Evolutionary conservation across 2,888 invertebrate species (phyloP), one percentile per base, ranked within the genome.

Genomic region (Sarcophaga carnaria): DNA sequence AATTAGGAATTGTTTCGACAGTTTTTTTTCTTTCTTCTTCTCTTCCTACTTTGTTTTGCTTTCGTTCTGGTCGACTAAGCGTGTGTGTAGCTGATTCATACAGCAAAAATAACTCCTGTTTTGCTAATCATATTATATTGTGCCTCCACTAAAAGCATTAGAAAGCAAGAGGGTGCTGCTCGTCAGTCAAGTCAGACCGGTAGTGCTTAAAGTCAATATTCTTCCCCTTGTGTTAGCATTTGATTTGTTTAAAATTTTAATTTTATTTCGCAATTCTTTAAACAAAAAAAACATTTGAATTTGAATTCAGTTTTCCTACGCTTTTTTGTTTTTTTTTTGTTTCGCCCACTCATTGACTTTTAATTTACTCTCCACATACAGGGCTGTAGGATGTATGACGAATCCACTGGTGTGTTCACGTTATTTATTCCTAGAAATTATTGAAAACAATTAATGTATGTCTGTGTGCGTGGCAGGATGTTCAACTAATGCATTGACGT

Each of bases 41-140:
- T 37, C 8, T 0, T 22, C 22, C 3, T 37, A 22, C 10, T 37
- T 37, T 37, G 2, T 10, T 37, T 76, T 80, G 74, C 67, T 62
- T 62, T 79, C 47, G 66, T 75, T 69, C 70, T 74, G 3, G 49
- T 74, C 63, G 67, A 22, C 49, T 25, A 17, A 27, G 47, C 54
- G 54, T 71, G 75, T 54, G 78, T 70, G 22, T 74, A 10, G 22
- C 67, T 27, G 22, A 47, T 64, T 37, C 49, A n/a, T 67, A 12
- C 10, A 66, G 11, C 62, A 49, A 75, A 74, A 80, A 85, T 45
- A 76, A 37, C 82, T 67, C 76, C 54, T 54, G 17, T 71, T 84
- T 87, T 22, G 69, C 71, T 85, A 84, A 87, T 87, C 84, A 84
- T 62, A 84, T 84, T 87, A 84, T 87, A 84, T 81, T 87, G 71